These are phyloP conservation scores for Maniola hyperantus DNA, from an alignment of 2,888 invertebrate species.

Conservation along the genomic window DNA sequence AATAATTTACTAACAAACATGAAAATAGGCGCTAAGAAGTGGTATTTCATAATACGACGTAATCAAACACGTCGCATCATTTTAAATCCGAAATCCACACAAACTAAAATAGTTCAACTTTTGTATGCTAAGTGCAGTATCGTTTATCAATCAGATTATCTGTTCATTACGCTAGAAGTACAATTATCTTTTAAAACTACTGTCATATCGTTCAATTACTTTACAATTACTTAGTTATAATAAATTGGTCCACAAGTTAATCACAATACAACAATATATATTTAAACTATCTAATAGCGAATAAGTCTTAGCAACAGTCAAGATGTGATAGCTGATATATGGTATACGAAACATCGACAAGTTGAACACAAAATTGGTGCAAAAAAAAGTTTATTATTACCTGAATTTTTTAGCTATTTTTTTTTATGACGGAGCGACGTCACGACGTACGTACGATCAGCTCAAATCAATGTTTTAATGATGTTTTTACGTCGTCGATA, in stretches of 20 bases:
- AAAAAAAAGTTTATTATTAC: background rate
- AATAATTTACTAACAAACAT: conserved; percentile 82
- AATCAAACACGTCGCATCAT: conserved; percentile 34
- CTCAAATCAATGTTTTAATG: background rate
- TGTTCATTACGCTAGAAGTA: conserved; percentile 1
- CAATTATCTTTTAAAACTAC: conserved; percentile 5
- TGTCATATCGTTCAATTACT: conserved; percentile 22
- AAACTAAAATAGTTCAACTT: background rate
- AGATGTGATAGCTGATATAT: too few relatives aligned
- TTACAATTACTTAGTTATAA: conserved; percentile 1
- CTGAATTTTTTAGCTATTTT: background rate
- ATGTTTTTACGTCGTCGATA: background rate
- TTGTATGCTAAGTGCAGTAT: conserved; percentile 31
- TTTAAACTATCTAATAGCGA: background rate
- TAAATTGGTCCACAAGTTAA: conserved; percentile 36
- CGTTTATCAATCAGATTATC: conserved; percentile 17
- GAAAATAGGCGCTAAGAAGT: conserved; percentile 45
- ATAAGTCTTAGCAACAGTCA: conserved; percentile 24
- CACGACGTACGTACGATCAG: background rate
- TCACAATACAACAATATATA: conserved; percentile 29
- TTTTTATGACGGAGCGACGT: background rate
- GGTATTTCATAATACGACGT: conserved; percentile 44
- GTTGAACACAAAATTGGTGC: conserved; percentile 27
- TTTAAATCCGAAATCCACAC: background rate
- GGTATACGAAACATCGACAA: conserved; percentile 18